Base-by-base conservation (phyloP, 2,797 vertebrate genomes). In the Diplodus sargus region DNA sequence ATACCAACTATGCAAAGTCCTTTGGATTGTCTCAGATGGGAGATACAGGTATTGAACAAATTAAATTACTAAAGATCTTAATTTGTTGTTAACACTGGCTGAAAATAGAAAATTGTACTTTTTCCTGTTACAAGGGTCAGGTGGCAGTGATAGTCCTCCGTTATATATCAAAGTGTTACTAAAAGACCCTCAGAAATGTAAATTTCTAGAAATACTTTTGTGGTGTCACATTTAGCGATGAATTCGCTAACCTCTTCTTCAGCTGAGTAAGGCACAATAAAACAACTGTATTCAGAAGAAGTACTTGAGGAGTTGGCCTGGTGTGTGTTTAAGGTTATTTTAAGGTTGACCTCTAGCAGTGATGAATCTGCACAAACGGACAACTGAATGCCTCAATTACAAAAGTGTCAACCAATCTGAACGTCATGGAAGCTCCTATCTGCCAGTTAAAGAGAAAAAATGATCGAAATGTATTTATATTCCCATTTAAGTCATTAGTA, bases 181-280 rank as follows among this genome's bases (percentile, higher is more conserved):
- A 49, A 74, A 64, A 43, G 58, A 39, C 18, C 28, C 52, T 60
- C 16, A 47, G 57, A 45, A 59, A 45, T 30, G 59, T 48, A 17
- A 69, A 62, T 48, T 70, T 61, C 23, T 56, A 15, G 12, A 58
- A 78, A 20, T 43, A 43, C 28, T 70, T 59, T 9, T 78, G 22
- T 75, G 42, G 56, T 25, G 45, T 63, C 63, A 74, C 20, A 56
- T 78, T 77, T 49, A 48, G 77, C 3, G 0, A 54, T 56, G 25
- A 43, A 25, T 23, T 65, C 2, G 13, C 30, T 75, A 12, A 61
- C 47, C 12, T 73, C 16, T 60, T 70, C 58, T 57, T 56, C 60
- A 64, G 60, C 54, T 73, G 83, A 52, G 67, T 82, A 89, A 90
- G 86, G 87, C 86, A 89, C 86, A 87, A 86, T 82, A 80, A 70